These are phyloP conservation scores for Toxotes jaculatrix DNA, from an alignment of 2,113 vertebrate genomes.

Conservation along the genomic window DNA sequence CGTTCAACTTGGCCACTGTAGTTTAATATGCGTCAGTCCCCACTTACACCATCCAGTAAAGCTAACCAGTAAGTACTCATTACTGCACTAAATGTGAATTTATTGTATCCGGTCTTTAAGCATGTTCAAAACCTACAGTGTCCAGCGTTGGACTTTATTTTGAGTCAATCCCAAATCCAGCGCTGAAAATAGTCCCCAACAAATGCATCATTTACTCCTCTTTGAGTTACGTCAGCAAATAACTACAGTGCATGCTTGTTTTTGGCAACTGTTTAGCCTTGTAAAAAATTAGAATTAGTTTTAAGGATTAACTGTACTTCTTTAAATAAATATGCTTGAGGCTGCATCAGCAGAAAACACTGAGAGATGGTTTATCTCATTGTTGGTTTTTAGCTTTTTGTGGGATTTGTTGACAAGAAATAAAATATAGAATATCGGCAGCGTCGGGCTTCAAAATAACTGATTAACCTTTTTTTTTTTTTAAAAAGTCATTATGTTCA, in stretches of 20 bases:
- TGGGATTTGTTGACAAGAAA: background rate
- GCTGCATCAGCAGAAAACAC: background rate
- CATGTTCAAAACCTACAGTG: background rate
- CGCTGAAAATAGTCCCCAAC: background rate
- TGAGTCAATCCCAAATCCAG: background rate
- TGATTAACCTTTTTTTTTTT: background rate
- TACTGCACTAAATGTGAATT: background rate
- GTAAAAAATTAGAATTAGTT: background rate
- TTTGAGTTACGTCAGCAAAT: background rate
- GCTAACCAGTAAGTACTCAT: slow-evolving; percentile 2
- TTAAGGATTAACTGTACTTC: background rate
- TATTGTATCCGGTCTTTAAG: background rate
- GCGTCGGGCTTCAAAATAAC: background rate
- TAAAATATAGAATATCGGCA: background rate
- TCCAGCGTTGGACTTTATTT: background rate
- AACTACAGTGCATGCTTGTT: background rate
- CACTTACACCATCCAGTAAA: background rate
- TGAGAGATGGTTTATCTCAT: background rate
- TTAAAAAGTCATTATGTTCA: background rate
- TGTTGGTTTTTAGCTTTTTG: background rate
- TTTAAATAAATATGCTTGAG: too few relatives aligned
- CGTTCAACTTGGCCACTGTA: background rate
- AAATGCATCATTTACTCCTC: background rate
- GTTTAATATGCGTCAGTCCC: background rate
- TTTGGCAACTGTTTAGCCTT: background rate